Base-by-base conservation (phyloP, 2,888 invertebrate species). In the Lithodes maja region DNA sequence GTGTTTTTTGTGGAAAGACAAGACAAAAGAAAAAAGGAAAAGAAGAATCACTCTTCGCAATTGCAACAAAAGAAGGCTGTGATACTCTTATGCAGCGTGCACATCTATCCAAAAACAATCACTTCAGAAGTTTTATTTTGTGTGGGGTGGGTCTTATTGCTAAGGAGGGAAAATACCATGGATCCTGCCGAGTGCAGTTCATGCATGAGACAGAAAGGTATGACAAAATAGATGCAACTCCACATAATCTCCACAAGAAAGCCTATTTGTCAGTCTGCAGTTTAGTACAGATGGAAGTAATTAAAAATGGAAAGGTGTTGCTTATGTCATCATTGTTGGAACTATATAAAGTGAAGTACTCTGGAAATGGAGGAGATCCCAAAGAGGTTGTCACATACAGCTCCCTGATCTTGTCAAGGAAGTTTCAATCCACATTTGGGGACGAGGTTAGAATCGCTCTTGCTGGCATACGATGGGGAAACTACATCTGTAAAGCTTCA, bases 291-390 rank as follows among this genome's bases (percentile, higher is more conserved):
- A 82, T 1, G 68, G 82, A 82, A 61, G 49, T 82, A 82, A 54
- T 61, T 82, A 61, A 82, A 82, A 78, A 82, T 12, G 82, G 7
- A 61, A 82, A 82, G 68, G 82, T 82, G 82, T 68, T 82, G 82
- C 68, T 82, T 82, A 82, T 82, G 82, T 68, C 82, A 55, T 82
- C 82, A 82, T 82, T 82, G 82, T 61, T 82, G 82, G 61, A 82
- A 82, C 80, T 50, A 52, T 80, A 80, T 54, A 80, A 80, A 53
- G 80, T 15, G 5, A 54, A 80, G 54, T 80, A 80, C 80, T 80
- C 80, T 80, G 80, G 80, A 80, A 80, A 53, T 9, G 53, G 80
- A 53, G 80, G 80, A 53, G 54, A 80, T 80, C 80, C 80, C 52
- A 80, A 52, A 50, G 80, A 80, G 33, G 53, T 80, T 80, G 54